A percentile compares a stretch with the other conserved stretches of the same genome.
Evolutionary conservation across 2,797 vertebrate genomes (phyloP).

Genomic region (Rallus crepitans): DNA sequence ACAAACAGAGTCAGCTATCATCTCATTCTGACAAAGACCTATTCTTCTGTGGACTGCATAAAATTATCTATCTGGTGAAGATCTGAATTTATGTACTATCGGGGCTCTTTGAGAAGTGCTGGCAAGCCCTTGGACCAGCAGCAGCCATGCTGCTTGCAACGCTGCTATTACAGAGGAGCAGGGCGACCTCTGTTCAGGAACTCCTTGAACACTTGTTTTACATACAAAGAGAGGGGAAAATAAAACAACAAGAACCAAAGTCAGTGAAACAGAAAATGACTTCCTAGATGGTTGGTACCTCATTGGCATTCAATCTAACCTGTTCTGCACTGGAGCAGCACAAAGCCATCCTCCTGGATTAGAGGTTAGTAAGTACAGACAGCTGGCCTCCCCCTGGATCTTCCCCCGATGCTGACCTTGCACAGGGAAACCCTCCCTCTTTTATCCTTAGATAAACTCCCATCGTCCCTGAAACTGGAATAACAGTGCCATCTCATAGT

Average conservation of each 20-base stretch:
- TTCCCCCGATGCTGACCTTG: constrained; percentile 40
- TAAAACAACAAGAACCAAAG: background rate
- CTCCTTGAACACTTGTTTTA: background rate
- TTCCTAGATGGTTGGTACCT: constrained; percentile 33
- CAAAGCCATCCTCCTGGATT: background rate
- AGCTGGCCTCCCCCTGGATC: constrained; percentile 35
- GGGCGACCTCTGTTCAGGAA: constrained; percentile 5
- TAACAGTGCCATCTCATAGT: constrained; percentile 55
- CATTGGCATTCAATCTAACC: background rate
- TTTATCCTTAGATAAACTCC: constrained; percentile 71
- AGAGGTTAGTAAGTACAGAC: constrained; percentile 3
- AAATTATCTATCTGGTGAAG: constrained; percentile 10
- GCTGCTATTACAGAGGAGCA: background rate
- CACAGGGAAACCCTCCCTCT: constrained; percentile 43
- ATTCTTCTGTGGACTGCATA: constrained; percentile 42
- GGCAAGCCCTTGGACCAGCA: background rate
- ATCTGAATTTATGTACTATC: background rate
- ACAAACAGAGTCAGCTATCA: constrained; percentile 34
- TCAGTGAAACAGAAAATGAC: background rate
- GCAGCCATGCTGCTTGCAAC: rapidly evolving
- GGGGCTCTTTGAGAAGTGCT: background rate
- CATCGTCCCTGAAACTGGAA: background rate
- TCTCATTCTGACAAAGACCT: constrained; percentile 30
- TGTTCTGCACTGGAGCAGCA: background rate
- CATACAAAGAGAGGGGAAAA: constrained; percentile 18